Conservation (phyloP, 92 coral and sea anemone genomes). For the Galaxea fascicularis region DNA sequence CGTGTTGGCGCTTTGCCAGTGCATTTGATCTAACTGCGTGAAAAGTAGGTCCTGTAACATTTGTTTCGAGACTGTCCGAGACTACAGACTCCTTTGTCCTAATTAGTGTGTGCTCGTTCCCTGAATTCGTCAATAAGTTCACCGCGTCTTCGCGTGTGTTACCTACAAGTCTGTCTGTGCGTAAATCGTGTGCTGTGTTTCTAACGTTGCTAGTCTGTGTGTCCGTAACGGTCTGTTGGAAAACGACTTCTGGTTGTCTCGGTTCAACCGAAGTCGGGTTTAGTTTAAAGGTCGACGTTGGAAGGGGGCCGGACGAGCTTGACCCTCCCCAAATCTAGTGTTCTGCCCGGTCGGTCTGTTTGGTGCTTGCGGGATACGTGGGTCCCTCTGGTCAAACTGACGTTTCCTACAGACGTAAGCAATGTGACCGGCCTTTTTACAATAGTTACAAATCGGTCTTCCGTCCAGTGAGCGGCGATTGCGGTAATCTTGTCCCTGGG, state of each 20-base stretch:
- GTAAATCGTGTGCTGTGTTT: too few relatives aligned
- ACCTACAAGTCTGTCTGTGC: too few relatives aligned
- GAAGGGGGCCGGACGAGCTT: not conserved
- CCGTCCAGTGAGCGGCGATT: conserved; percentile 40
- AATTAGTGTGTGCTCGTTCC: not conserved
- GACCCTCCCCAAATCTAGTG: not conserved
- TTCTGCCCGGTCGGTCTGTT: not conserved
- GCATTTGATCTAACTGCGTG: not conserved
- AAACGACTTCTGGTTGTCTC: conserved; percentile 20
- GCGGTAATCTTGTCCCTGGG: conserved; percentile 5
- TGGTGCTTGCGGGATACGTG: not conserved
- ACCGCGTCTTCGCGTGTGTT: not conserved
- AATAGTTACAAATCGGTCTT: conserved; percentile 43
- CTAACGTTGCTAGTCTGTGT: too few relatives aligned
- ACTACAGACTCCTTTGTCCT: not conserved
- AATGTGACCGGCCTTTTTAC: conserved; percentile 35
- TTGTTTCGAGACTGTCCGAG: not conserved
- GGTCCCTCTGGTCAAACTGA: not conserved
- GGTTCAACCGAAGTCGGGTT: conserved; percentile 23
- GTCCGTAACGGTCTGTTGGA: not conserved
- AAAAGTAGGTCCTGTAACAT: not conserved
- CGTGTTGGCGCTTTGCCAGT: not conserved
- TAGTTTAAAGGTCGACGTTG: not conserved
- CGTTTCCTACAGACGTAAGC: conserved; percentile 19
- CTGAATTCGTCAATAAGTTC: not conserved